Conservation (phyloP, 2,888 invertebrate species). For the Philonicus albiceps region DNA sequence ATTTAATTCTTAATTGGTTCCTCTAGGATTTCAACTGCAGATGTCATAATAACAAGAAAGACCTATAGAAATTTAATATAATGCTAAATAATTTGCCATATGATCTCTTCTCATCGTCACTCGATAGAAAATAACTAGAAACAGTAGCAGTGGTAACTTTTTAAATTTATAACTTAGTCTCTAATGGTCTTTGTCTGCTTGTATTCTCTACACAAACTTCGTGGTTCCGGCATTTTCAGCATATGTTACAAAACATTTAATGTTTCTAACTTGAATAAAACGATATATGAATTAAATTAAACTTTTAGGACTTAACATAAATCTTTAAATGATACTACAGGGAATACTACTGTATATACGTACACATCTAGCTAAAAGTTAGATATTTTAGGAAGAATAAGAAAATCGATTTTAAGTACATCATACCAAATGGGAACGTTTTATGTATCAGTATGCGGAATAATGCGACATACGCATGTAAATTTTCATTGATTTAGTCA, state of each 20-base stretch:
- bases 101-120: neutral
- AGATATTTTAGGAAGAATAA: neutral
- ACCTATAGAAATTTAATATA: neutral
- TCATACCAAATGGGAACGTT: neutral
- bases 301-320: neutral
- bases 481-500: neutral
- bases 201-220: neutral
- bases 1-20: neutral
- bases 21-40: neutral
- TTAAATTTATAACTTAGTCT: neutral
- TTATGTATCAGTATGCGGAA: neutral
- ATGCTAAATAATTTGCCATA: neutral
- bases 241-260: neutral
- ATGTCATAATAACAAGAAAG: neutral
- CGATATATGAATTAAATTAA: neutral
- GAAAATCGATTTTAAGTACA: neutral
- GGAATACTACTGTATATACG: neutral
- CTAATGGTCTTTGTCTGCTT: neutral
- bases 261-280: neutral
- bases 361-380: neutral
- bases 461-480: too few species aligned
- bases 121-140: neutral
- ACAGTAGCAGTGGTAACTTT: neutral
- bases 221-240: neutral
- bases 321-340: neutral